Evolutionary conservation across 2,888 invertebrate genomes (phyloP), one percentile per base, ranked within the genome.

Genomic region (Cheilosia variabilis): DNA sequence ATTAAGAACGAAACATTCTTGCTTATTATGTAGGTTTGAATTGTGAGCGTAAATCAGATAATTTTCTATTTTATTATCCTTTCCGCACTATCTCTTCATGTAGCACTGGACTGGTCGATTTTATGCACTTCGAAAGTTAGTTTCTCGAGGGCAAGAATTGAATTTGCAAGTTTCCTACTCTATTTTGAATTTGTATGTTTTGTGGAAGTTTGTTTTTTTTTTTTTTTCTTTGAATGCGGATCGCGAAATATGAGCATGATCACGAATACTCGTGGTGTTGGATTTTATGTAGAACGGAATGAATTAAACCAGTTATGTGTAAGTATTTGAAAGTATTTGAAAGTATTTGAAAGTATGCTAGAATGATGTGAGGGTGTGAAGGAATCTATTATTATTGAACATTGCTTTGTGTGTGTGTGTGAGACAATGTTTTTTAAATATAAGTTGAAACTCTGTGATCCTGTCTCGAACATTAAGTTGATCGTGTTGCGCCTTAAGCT

Each of bases 1-100:
- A 65, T 79, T 79, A 43, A 68, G 55, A 62, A 34, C 27, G 43
- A 22, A 43, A 7, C 19, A 15, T 65, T 71, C 37, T 66, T 76
- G 84, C 76, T 86, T 86, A 58, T 65, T 76, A 34, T 65, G 73
- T 80, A 62, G 84, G 76, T 66, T 84, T 79, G 27, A 69, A 63
- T 63, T 60, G 66, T 84, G 69, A 83, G 78, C 78, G 72, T 69
- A 69, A 72, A 79, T 24, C 22, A 43, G 50, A 71, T 45, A 34
- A 55, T 80, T 65, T 75, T 53, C 57, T 72, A 37, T 63, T 69
- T 76, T 62, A 47, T 58, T 73, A 63, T 65, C 63, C 81, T 65
- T 65, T 80, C 13, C 50, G 75, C 84, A 84, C 76, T 65, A 19
- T 80, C 75, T 86, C 71, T 86, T 71, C 75, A 80, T 80, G 80